phyloP scores from a whole-genome alignment of 2,888 invertebrate species.

The Trachelus tabidus region DNA sequence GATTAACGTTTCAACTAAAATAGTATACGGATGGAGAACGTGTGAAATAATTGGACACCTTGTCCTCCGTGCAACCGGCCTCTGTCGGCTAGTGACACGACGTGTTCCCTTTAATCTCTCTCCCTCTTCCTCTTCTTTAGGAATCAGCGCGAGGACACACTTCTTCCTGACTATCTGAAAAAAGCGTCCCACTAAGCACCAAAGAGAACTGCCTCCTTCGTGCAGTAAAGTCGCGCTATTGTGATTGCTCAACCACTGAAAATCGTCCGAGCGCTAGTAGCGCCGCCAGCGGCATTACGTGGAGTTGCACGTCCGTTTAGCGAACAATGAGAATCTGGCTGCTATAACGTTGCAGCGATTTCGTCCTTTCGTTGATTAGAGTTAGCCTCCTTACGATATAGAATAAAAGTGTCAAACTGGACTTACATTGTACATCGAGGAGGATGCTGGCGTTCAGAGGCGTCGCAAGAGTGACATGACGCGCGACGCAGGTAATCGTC shows the following conservation, averaged over 20 bases:
- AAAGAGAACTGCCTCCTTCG: background rate
- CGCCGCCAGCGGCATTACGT: background rate
- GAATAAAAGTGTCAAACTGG: constrained; percentile 9
- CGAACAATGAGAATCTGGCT: background rate
- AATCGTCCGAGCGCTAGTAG: background rate
- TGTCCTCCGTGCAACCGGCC: background rate
- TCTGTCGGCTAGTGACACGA: background rate
- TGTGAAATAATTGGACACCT: background rate
- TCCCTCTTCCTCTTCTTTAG: background rate
- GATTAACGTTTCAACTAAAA: constrained; percentile 8
- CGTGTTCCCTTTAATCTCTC: background rate
- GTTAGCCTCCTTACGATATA: background rate
- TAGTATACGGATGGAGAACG: background rate
- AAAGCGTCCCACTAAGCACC: background rate
- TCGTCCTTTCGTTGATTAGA: background rate
- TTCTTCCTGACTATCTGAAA: background rate
- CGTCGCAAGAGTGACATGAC: constrained; percentile 73
- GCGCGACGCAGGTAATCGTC: constrained; percentile 83
- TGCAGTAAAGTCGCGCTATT: background rate
- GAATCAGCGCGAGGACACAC: background rate
- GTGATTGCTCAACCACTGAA: background rate
- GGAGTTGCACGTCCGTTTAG: background rate
- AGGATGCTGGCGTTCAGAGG: constrained; percentile 72
- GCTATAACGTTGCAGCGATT: background rate
- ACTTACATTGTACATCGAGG: constrained; percentile 78